Base-by-base conservation (phyloP, 2,797 vertebrate species). In the Cercopithecus neglectus region DNA sequence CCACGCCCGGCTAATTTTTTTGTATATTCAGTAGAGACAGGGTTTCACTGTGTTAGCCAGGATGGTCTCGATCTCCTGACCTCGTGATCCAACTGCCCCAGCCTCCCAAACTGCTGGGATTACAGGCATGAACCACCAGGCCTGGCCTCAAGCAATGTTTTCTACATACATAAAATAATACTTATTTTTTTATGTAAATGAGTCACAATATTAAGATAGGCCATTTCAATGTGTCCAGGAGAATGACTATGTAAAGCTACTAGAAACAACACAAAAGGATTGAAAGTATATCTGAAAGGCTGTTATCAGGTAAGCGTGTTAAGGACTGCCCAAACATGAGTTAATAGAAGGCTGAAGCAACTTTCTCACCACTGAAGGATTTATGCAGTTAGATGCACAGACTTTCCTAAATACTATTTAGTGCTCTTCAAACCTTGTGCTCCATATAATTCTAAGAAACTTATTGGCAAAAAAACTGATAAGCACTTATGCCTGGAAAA, bases 391-490 rank as follows among this genome's bases (percentile, higher is more conserved):
- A 44, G 11, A 50, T 13, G 30, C 16, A 12, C 5, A 85, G 41
- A 85, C 59, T 61, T 80, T 21, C 84, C 24, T 89, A 53, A 96
- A 36, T 44, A 81, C n/a, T 79, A 44, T 89, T 64, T 90, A 96
- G 36, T 21, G 74, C 24, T 78, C 48, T 88, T 88, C 14, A 44
- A 57, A 96, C 8, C 82, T 82, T 44, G 30, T 88, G 30, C 28
- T 88, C 17, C 72, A 61, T 14, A 75, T 22, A 84, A 92, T 92
- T 59, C 82, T 19, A 53, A 87, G 64, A 95, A 75, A 5, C 50
- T 75, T 44, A 91, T 1, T 86, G 75, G 55, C 26, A 94, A 86
- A 86, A 76, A 89, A 53, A 17, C 6, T 39, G 9, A n/a, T 86
- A 64, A 85, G n/a, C 26, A 39, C 7, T 80, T 91, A 57, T 30